Evolutionary conservation across 2,888 invertebrate species (phyloP).

Genomic region (Thecocarcelia acutangulata): DNA sequence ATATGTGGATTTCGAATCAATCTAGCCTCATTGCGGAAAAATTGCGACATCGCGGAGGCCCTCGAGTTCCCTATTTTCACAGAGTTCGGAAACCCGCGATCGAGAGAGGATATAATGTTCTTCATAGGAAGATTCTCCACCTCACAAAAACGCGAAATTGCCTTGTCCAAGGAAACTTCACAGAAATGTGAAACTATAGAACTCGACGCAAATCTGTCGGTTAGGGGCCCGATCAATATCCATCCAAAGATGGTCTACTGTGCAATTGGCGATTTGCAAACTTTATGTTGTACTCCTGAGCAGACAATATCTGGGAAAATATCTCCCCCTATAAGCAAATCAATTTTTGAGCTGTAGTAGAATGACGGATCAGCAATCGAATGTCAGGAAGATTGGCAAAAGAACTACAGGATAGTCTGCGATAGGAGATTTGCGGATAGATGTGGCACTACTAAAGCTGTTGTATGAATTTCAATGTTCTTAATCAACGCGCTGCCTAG

Average conservation of each 20-base stretch:
- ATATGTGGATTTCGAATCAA: neutral
- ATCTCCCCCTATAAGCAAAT: too few species aligned
- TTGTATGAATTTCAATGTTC: too few species aligned
- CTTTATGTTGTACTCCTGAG: neutral
- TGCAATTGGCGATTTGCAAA: neutral
- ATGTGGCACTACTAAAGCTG: neutral
- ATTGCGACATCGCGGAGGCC: neutral
- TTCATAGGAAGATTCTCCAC: too few species aligned
- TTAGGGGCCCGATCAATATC: too few species aligned
- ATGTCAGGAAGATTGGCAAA: neutral
- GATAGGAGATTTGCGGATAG: neutral
- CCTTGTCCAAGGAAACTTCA: neutral
- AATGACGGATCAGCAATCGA: neutral
- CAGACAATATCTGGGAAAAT: neutral
- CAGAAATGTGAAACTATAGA: neutral
- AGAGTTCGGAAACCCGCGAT: neutral
- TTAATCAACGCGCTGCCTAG: neutral
- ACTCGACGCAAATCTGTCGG: fast-evolving
- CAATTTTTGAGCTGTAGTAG: too few species aligned
- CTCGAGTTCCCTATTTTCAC: neutral
- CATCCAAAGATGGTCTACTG: neutral
- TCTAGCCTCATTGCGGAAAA: neutral
- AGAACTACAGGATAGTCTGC: neutral
- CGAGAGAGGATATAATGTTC: neutral
- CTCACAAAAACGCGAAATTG: too few species aligned